Evolutionary conservation across 2,888 invertebrate species (phyloP).

Genomic region (Hirtodrosophila cameraria): DNA sequence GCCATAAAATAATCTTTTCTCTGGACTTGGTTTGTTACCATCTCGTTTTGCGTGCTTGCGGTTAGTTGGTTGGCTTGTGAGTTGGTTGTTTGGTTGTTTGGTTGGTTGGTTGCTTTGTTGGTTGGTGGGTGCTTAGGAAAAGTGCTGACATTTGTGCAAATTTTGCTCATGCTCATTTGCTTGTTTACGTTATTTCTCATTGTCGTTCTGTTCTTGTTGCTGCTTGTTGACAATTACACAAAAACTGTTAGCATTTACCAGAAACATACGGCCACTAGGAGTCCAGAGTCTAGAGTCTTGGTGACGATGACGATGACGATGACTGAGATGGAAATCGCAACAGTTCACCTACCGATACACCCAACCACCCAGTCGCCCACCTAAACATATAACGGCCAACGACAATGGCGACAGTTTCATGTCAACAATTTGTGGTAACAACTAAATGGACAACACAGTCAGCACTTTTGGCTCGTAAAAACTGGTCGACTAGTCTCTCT

Average conservation of each 20-base stretch:
- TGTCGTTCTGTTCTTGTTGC: constrained; percentile 38
- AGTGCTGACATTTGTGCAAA: constrained; percentile 72
- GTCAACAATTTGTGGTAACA: constrained; percentile 64
- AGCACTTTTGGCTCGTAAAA: constrained; percentile 75
- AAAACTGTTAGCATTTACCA: constrained; percentile 76
- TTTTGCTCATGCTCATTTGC: constrained; percentile 65
- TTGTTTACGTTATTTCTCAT: constrained; percentile 72
- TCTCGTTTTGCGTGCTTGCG: constrained; percentile 42
- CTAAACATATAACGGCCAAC: neutral
- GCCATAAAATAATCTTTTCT: constrained; percentile 64
- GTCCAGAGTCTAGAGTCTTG: constrained; percentile 10
- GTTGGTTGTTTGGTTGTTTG: no score
- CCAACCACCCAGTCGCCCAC: neutral
- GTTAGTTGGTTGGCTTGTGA: constrained; percentile 30
- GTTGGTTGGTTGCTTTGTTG: no score
- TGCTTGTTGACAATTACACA: constrained; percentile 74
- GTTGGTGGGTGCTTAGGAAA: constrained; percentile 45
- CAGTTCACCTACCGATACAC: neutral
- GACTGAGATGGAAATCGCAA: constrained; percentile 29
- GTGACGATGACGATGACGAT: neutral
- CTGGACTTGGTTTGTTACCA: constrained; percentile 23
- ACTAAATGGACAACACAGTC: constrained; percentile 72
- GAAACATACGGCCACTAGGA: constrained; percentile 63
- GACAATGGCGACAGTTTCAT: constrained; percentile 71
- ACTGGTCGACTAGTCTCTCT: no score